phyloP scores from a whole-genome alignment of 2,888 invertebrate genomes.

The Harmothoe impar region DNA sequence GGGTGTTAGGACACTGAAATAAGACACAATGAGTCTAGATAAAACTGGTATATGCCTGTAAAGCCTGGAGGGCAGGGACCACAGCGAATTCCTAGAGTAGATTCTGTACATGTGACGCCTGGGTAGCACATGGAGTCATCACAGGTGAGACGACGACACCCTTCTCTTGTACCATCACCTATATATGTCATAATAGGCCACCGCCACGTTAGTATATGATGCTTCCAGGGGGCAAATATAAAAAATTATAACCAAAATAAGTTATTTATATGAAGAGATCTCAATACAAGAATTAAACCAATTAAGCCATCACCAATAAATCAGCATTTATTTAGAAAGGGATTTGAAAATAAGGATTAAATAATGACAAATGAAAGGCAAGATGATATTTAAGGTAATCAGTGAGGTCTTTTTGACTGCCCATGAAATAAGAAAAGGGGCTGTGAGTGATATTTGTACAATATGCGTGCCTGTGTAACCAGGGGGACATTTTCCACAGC shows the following conservation, averaged over 20 bases:
- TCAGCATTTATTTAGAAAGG: too few relatives aligned
- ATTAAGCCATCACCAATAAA: too few relatives aligned
- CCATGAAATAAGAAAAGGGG: background rate
- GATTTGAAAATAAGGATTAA: background rate
- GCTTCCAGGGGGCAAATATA: background rate
- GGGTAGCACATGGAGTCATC: conserved; percentile 89
- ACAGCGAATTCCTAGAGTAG: conserved; percentile 83
- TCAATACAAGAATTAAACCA: too few relatives aligned
- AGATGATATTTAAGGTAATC: background rate
- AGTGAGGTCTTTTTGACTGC: background rate
- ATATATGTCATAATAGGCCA: background rate
- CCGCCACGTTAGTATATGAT: background rate
- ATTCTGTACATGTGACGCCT: conserved; percentile 83
- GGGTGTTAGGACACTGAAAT: conserved; percentile 45
- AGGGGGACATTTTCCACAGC: conserved; percentile 67
- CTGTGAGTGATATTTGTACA: background rate
- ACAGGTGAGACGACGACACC: conserved; percentile 85
- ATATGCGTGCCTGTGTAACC: conserved; percentile 62
- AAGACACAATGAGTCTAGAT: background rate
- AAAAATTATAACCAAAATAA: background rate
- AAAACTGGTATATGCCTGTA: conserved; percentile 75
- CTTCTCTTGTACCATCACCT: conserved; percentile 67
- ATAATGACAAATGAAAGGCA: background rate
- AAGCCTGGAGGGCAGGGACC: conserved; percentile 83
- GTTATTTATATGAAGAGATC: too few relatives aligned